These are phyloP conservation scores for Siphonodentalium dalli DNA, from an alignment of 2,888 invertebrate species.

Conservation along the genomic window DNA sequence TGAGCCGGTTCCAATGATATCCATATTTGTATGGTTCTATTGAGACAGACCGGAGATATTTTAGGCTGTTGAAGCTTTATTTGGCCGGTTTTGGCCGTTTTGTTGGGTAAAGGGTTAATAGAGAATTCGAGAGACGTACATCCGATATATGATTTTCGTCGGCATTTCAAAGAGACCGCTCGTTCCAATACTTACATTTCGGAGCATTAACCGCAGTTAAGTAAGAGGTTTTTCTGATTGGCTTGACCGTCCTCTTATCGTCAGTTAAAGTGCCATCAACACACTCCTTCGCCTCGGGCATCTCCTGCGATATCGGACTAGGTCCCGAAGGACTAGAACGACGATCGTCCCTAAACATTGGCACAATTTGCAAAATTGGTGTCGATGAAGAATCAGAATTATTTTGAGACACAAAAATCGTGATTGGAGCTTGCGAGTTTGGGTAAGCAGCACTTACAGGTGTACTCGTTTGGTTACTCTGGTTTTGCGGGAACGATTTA, in stretches of 20 bases:
- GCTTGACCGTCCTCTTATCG: too few species aligned
- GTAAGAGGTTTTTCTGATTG: constrained; percentile 59
- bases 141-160: too few species aligned
- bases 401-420: constrained; percentile 48
- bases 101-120: too few species aligned
- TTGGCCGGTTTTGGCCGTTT: too few species aligned
- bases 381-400: constrained; percentile 38
- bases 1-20: too few species aligned
- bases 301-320: background rate
- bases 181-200: constrained; percentile 35
- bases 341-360: constrained; percentile 31
- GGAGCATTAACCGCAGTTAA: constrained; percentile 58
- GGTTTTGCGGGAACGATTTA: constrained; percentile 25
- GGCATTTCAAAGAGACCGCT: too few species aligned
- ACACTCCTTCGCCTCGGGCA: background rate
- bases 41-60: too few species aligned
- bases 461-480: constrained; percentile 22
- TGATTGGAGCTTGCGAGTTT: constrained; percentile 37
- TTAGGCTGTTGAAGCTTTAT: too few species aligned
- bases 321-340: background rate
- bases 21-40: too few species aligned
- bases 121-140: too few species aligned
- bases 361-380: constrained; percentile 46
- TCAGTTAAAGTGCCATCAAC: background rate
- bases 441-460: constrained; percentile 25